Evolutionary conservation across 2,888 invertebrate species (phyloP).

Genomic region (Pterostichus madidus): DNA sequence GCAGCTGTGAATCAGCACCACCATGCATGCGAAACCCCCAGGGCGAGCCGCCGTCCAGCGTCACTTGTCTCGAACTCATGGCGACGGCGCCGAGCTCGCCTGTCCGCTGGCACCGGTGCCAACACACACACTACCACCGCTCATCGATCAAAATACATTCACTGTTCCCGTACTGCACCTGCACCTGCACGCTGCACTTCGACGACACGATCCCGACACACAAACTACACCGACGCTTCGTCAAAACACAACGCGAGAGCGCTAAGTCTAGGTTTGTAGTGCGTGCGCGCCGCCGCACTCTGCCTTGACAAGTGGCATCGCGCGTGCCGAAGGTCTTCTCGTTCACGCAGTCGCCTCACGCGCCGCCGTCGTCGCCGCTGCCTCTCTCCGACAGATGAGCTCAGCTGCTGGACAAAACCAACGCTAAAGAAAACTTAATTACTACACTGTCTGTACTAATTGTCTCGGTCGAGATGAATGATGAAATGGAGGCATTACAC

Average conservation of each 20-base stretch:
- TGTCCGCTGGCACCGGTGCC: constrained; percentile 8
- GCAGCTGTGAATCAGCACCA: constrained; percentile 88
- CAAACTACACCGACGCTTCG: neutral
- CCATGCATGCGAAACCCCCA: constrained; percentile 95
- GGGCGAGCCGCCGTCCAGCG: constrained; percentile 89
- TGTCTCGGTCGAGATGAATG: neutral
- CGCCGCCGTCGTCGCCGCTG: constrained; percentile 16
- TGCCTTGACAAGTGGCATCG: constrained; percentile 56
- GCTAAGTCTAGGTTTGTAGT: neutral
- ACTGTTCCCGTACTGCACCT: neutral
- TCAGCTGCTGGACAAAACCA: constrained; percentile 21
- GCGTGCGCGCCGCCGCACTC: constrained; percentile 43
- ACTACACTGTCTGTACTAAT: constrained; percentile 22
- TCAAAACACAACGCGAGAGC: neutral
- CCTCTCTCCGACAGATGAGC: constrained; percentile 24
- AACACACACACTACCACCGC: neutral
- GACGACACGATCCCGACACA: constrained; percentile 11
- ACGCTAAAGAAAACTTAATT: constrained; percentile 9
- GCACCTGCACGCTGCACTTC: constrained; percentile 21
- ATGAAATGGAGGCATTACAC: neutral
- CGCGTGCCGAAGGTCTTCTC: constrained; percentile 34
- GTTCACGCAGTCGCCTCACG: constrained; percentile 32
- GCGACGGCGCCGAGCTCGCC: constrained; percentile 68
- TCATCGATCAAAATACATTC: constrained; percentile 63
- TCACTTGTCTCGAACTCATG: constrained; percentile 87